Percentiles rank a stretch among this genome's conserved stretches.
Evolutionary conservation across 1,140 invertebrate species (phyloP).

Genomic region (Tetragonula clypearis): DNA sequence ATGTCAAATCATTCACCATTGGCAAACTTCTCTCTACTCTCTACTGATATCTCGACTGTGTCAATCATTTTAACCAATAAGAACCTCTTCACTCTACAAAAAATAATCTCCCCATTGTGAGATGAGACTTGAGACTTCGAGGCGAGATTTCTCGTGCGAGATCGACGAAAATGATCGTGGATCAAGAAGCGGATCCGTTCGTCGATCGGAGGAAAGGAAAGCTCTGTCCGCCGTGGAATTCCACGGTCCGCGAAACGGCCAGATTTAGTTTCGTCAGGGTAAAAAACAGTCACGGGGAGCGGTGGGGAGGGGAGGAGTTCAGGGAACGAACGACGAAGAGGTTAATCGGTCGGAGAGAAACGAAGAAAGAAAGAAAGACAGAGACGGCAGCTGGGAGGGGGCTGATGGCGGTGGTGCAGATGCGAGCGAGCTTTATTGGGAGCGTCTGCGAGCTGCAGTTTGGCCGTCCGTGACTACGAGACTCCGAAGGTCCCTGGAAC

Average conservation of each 20-base stretch:
- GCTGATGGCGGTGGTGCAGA: conserved; percentile 53
- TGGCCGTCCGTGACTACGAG: conserved; percentile 74
- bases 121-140: too few species aligned
- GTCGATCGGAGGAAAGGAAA: conserved; percentile 22
- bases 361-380: not conserved
- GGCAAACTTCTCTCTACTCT: too few species aligned
- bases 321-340: conserved; percentile 5
- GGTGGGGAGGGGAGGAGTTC: conserved; percentile 8
- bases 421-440: conserved; percentile 72
- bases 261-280: conserved; percentile 56
- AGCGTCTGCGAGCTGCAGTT: conserved; percentile 74
- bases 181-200: conserved; percentile 5
- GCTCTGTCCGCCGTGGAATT: conserved; percentile 42
- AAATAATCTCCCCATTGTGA: too few species aligned
- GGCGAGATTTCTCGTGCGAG: too few species aligned
- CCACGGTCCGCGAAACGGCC: conserved; percentile 50
- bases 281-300: not conserved
- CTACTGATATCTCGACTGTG: too few species aligned
- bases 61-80: too few species aligned
- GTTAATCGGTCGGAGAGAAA: not conserved
- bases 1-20: too few species aligned
- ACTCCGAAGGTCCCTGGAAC: conserved; percentile 76
- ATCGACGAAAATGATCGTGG: too few species aligned
- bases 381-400: not conserved
- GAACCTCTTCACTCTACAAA: too few species aligned